Evolutionary conservation across 1,140 invertebrate species (phyloP).

Genomic region (Drosophila gunungcola): DNA sequence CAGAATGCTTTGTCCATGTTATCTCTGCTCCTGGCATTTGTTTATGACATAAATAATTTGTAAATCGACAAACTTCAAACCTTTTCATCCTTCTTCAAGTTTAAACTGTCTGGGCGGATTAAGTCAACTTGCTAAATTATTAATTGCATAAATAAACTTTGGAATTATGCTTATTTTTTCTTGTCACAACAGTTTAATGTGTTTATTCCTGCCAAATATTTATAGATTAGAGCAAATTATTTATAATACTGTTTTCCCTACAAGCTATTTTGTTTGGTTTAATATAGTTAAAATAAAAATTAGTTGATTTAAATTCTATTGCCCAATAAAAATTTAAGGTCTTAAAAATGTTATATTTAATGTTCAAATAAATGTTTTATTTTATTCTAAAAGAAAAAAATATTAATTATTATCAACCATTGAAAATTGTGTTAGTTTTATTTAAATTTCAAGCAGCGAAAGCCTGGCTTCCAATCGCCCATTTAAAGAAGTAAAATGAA

Average conservation of each 20-base stretch:
- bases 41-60: conserved; percentile 42
- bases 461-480: background rate
- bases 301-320: too few species aligned
- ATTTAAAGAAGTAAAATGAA: conserved; percentile 27
- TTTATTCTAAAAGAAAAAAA: too few species aligned
- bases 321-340: too few species aligned
- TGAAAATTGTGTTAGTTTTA: too few species aligned
- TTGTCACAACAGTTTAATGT: background rate
- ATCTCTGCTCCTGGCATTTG: conserved; percentile 12
- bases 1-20: conserved; percentile 25
- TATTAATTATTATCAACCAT: too few species aligned
- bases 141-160: conserved; percentile 13
- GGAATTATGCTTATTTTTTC: conserved; percentile 23
- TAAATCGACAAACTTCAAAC: conserved; percentile 26
- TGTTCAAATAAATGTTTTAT: too few species aligned
- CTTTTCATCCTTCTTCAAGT: conserved; percentile 1
- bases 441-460: too few species aligned
- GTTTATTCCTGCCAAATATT: conserved; percentile 1
- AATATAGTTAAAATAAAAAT: too few species aligned
- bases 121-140: conserved; percentile 6
- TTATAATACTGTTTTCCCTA: background rate
- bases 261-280: background rate
- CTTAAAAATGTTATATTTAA: too few species aligned
- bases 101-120: background rate
- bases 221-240: background rate